These are phyloP conservation scores for Andrena bicolor DNA, from an alignment of 2,888 invertebrate species.

Conservation along the genomic window DNA sequence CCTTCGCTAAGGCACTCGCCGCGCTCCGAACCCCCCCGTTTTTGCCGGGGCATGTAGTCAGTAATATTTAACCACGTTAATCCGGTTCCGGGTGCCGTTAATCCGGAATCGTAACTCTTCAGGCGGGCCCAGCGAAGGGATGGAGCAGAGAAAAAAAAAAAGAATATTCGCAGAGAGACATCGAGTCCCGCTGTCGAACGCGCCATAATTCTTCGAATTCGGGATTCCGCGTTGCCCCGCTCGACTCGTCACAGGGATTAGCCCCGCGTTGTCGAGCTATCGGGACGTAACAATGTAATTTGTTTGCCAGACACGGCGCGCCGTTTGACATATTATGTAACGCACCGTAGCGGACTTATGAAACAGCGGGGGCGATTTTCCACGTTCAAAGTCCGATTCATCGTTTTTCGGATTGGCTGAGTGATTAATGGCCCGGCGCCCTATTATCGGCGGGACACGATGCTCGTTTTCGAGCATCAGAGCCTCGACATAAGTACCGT, in stretches of 20 bases:
- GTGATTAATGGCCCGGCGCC: slow-evolving; percentile 63
- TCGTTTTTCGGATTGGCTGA: slow-evolving; percentile 43
- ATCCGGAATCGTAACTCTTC: slow-evolving; percentile 51
- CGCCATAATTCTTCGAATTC: slow-evolving; percentile 32
- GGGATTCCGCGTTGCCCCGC: neutral
- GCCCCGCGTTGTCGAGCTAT: slow-evolving; percentile 15
- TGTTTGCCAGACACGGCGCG: slow-evolving; percentile 17
- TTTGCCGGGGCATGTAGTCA: slow-evolving; percentile 29
- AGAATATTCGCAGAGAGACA: neutral
- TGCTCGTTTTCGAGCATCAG: slow-evolving; percentile 67
- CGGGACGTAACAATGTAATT: slow-evolving; percentile 37
- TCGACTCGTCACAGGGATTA: slow-evolving; percentile 35
- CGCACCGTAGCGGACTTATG: neutral
- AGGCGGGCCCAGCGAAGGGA: slow-evolving; percentile 7
- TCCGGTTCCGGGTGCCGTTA: slow-evolving; percentile 48
- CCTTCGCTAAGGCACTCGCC: slow-evolving; percentile 46
- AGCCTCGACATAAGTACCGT: slow-evolving; percentile 69
- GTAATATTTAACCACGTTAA: slow-evolving; percentile 63
- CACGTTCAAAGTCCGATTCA: slow-evolving; percentile 38
- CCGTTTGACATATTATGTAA: slow-evolving; percentile 30
- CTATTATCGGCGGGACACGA: slow-evolving; percentile 65
- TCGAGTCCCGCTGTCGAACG: neutral
- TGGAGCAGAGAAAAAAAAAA: neutral
- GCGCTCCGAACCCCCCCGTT: slow-evolving; percentile 23
- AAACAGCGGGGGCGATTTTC: slow-evolving; percentile 44